Evolutionary conservation across 2,797 vertebrate genomes (phyloP), one percentile per base, ranked within the genome.

Genomic region (Crypturellus tataupa): DNA sequence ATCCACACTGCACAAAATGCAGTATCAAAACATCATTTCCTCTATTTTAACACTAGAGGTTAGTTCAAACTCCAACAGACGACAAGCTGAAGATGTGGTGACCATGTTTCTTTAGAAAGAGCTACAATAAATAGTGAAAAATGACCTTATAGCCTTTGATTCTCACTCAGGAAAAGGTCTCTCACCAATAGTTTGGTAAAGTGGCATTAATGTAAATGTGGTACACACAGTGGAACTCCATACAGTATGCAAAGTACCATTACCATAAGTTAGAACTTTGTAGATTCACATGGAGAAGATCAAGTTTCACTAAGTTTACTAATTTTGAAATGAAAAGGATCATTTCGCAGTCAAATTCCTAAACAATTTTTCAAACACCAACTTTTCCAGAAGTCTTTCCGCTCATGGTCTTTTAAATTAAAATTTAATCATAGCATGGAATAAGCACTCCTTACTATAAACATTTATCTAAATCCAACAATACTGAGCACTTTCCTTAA

Each of bases 291-390:
- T 51, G 20, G 10, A 51, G 16, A 33, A 37, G 46, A 18, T 51
- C 46, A 17, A 51, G 55, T 77, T 85, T 85, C 71, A 76, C 33
- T 51, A 68, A 44, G 59, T 33, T 68, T 33, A 77, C 58, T 77
- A 77, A 76, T 77, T 68, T 64, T 76, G 71, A 55, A 68, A 63
- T 46, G 53, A 60, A 37, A 58, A 65, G 62, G 64, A 76, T 55
- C 44, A 47, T 76, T 85, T 77, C 62, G 44, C 46, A 58, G 42
- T 68, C 72, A 85, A 75, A 67, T 56, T 44, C 39, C 63, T 67
- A n/a, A 47, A 47, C 49, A 60, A 23, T 58, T 68, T 85, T 47
- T 42, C 63, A 63, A 73, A 69, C 23, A 55, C 14, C 39, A 20
- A n/a, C 27, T 42, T 53, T 33, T 56, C 51, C 70, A 55, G 49